phyloP scores from a whole-genome alignment of 1,140 invertebrate genomes.

The Euura saliciscinereae region DNA sequence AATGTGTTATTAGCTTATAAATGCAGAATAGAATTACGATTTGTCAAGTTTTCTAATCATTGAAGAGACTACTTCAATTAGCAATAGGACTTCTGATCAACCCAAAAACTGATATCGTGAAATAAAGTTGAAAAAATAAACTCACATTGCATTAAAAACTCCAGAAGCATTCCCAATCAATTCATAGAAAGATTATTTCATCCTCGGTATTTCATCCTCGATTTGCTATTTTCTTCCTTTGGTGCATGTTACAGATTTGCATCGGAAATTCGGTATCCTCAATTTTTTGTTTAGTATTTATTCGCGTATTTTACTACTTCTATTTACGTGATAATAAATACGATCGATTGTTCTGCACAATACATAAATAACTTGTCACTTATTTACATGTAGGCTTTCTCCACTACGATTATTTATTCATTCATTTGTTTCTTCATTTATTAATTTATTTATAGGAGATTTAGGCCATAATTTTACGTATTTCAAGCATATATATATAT shows the following conservation, averaged over 20 bases:
- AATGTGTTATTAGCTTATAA: too few species aligned
- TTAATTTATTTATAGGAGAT: slow-evolving; percentile 9
- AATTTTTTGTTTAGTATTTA: slow-evolving; percentile 38
- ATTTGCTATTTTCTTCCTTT: slow-evolving; percentile 8
- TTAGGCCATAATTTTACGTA: slow-evolving; percentile 52
- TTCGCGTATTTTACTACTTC: slow-evolving; percentile 44
- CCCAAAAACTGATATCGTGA: not conserved
- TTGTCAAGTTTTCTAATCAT: too few species aligned
- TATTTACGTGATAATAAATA: slow-evolving; percentile 48
- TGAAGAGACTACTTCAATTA: too few species aligned
- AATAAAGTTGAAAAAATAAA: not conserved
- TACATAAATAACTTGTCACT: slow-evolving; percentile 40
- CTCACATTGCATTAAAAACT: not conserved
- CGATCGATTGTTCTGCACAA: slow-evolving; percentile 38
- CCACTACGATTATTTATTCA: not conserved
- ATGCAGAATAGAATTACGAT: too few species aligned
- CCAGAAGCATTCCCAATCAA: slow-evolving; percentile 4
- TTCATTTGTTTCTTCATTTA: too few species aligned
- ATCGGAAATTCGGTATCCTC: slow-evolving; percentile 15
- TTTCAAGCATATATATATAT: slow-evolving; percentile 19
- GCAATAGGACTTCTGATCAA: too few species aligned
- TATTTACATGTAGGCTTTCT: slow-evolving; percentile 46
- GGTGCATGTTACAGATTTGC: not conserved
- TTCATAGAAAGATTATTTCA: not conserved
- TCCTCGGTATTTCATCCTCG: not conserved